A percentile compares a stretch with the other conserved stretches of the same genome.
These are phyloP conservation scores for Drosophila murphyi DNA, from an alignment of 1,140 invertebrate species.

Conservation along the genomic window DNA sequence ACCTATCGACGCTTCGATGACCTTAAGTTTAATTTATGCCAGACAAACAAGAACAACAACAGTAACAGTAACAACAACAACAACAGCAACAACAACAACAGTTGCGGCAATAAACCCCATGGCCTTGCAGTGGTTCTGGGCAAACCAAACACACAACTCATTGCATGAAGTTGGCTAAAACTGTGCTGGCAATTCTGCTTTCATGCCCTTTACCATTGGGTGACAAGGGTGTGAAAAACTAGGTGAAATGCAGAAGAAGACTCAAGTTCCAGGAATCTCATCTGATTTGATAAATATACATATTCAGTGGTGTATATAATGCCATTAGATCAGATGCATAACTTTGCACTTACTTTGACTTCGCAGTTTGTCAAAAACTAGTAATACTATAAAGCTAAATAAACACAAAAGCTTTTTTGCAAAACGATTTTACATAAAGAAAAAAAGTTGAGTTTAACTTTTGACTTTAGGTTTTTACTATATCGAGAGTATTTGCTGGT, in stretches of 20 bases:
- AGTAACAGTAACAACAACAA: not conserved
- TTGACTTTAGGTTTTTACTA: not conserved
- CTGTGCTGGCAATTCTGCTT: constrained; percentile 20
- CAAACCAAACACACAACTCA: constrained; percentile 1
- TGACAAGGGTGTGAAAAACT: not conserved
- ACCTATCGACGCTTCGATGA: constrained; percentile 51
- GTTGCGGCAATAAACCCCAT: constrained; percentile 6
- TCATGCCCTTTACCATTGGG: constrained; percentile 11
- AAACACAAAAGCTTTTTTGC: too few species aligned
- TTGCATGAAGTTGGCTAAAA: constrained; percentile 16
- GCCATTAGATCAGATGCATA: too few species aligned
- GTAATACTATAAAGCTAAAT: too few species aligned
- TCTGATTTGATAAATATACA: too few species aligned
- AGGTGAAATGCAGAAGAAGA: not conserved
- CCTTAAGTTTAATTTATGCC: constrained; percentile 55
- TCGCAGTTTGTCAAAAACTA: too few species aligned
- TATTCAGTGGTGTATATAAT: too few species aligned
- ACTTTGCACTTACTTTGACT: too few species aligned
- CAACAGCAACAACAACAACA: not conserved
- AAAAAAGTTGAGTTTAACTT: too few species aligned
- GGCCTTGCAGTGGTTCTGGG: constrained; percentile 35
- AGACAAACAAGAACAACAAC: constrained; percentile 15
- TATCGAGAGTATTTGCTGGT: constrained; percentile 8
- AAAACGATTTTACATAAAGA: too few species aligned
- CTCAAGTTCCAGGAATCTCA: too few species aligned